phyloP scores from a whole-genome alignment of 1,140 invertebrate species.

The Drosophila mojavensis region DNA sequence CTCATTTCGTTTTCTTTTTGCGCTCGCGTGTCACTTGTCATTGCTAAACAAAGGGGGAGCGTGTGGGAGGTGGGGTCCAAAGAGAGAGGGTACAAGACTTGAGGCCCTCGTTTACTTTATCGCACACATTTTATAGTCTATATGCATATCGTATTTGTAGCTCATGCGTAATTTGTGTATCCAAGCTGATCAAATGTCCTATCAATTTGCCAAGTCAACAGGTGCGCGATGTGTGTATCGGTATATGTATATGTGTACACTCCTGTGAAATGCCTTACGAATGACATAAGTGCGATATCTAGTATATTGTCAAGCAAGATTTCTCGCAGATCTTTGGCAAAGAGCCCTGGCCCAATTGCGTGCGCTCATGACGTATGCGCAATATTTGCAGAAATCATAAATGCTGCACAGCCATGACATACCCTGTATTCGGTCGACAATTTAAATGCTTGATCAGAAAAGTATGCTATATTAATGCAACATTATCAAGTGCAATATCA shows the following conservation, averaged over 20 bases:
- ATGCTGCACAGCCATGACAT: neutral
- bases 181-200: constrained; percentile 41
- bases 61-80: too few relatives aligned
- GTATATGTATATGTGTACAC: neutral
- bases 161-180: constrained; percentile 17
- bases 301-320: constrained; percentile 15
- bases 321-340: constrained; percentile 26
- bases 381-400: constrained; percentile 14
- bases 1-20: constrained; percentile 18
- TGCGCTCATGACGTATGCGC: constrained; percentile 43
- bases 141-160: neutral
- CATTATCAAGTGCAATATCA: neutral
- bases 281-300: neutral
- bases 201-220: constrained; percentile 19
- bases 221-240: neutral
- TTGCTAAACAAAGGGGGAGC: too few relatives aligned
- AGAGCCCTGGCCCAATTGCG: constrained; percentile 38
- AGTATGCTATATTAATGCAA: constrained; percentile 38
- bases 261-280: neutral
- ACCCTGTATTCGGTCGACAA: constrained; percentile 10
- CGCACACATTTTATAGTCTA: constrained; percentile 13
- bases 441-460: constrained; percentile 22
- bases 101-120: constrained; percentile 35
- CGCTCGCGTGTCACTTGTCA: neutral
- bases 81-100: neutral